Evolutionary conservation across 2,888 invertebrate species (phyloP), one percentile per base, ranked within the genome.

Genomic region (Portevinia maculata): DNA sequence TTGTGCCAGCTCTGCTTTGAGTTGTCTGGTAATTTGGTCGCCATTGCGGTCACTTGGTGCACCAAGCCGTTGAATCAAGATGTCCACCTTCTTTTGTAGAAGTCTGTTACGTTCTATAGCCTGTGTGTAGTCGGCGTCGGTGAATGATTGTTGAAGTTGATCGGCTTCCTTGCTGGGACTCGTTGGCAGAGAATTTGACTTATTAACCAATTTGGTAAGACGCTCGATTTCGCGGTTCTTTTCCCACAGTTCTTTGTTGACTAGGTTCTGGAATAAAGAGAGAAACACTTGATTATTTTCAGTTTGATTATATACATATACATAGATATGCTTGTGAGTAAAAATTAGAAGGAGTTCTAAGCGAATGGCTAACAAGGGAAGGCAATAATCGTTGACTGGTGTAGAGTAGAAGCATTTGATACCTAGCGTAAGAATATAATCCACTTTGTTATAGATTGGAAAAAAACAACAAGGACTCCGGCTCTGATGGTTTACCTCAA

Each of bases 201-300:
- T 86, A 11, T 86, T 88, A 3, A 89, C 57, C 32, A 90, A 60
- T 79, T 90, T 89, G 7, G 88, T 90, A 34, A 93, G 87, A 46
- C 92, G 92, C 85, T 93, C 93, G 44, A 93, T 92, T 86, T 92
- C 92, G 11, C 91, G 90, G 87, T 93, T 93, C 86, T 92, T 93
- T 74, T 92, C 91, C 92, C 92, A 93, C 41, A 93, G 88, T 86
- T 93, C 93, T 67, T 90, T 92, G 85, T 93, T 93, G 24, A 93
- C 92, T 9, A 93, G 89, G 84, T 91, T 91, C 88, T 92, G 91
- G 44, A 91, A 86, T 60, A 53, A 59, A 13, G 17, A 19, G 34
- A 7, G 17, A 3, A 3, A 30, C 6, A 32, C 3, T 28, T 39
- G 11, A 24, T 39, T 28, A 24, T 3, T 24, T 24, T 19, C 50